These are phyloP conservation scores for Rhodeus uyekii DNA, from an alignment of 2,797 vertebrate species.

Conservation along the genomic window DNA sequence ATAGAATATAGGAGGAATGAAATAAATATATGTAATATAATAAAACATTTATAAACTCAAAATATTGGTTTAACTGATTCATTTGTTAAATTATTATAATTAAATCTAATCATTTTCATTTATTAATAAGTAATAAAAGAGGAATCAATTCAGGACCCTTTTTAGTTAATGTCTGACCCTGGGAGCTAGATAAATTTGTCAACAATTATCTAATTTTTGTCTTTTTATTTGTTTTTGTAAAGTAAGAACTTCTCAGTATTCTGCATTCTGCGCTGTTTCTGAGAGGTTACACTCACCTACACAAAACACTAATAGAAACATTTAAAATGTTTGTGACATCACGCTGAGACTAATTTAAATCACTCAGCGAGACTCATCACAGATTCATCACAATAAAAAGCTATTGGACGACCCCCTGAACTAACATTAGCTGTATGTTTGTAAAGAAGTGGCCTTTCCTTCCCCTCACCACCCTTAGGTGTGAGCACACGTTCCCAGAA, in stretches of 20 bases:
- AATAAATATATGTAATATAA: not conserved
- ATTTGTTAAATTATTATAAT: not conserved
- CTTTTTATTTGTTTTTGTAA: not conserved
- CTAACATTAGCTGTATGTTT: slow-evolving; percentile 9
- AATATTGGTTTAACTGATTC: not conserved
- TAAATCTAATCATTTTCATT: not conserved
- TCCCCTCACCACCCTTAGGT: not conserved
- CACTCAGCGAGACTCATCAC: not conserved
- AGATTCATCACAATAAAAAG: not conserved
- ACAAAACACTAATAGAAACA: not conserved
- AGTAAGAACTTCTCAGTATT: not conserved
- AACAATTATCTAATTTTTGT: not conserved
- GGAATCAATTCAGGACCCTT: not conserved
- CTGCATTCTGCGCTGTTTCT: not conserved
- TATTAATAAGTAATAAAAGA: not conserved
- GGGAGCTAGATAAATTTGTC: not conserved
- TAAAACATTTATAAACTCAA: not conserved
- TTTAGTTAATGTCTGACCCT: not conserved
- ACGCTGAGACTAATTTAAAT: not conserved
- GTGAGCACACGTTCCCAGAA: slow-evolving; percentile 15
- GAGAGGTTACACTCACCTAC: not conserved
- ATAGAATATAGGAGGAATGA: not conserved
- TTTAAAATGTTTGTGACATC: not conserved
- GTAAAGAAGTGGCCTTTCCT: not conserved
- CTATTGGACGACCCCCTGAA: not conserved